These are phyloP conservation scores for Crax fasciolata DNA, from an alignment of 2,797 vertebrate genomes.

Conservation along the genomic window DNA sequence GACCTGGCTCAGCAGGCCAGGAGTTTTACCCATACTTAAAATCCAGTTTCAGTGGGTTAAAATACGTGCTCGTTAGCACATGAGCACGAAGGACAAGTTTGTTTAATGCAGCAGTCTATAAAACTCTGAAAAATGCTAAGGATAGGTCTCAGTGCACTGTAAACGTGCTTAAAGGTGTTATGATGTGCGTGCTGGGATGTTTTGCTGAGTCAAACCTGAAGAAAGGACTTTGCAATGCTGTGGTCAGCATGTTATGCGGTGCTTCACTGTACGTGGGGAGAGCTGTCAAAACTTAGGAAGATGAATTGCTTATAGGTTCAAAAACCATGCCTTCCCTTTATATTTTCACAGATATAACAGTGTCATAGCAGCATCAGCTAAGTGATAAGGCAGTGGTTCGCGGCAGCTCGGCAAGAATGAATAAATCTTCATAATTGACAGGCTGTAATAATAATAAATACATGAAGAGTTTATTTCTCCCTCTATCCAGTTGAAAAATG, in stretches of 20 bases:
- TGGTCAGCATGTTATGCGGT: neutral
- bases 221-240: neutral
- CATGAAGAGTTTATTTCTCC: slow-evolving; percentile 55
- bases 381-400: slow-evolving; percentile 42
- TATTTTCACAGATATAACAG: neutral
- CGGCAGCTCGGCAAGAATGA: slow-evolving; percentile 39
- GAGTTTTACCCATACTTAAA: neutral
- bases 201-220: slow-evolving; percentile 1
- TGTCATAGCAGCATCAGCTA: slow-evolving; percentile 8
- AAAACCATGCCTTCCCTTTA: slow-evolving; percentile 6
- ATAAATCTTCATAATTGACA: slow-evolving; percentile 66
- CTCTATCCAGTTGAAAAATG: slow-evolving; percentile 48
- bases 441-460: slow-evolving; percentile 67
- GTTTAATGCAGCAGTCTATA: neutral
- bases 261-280: neutral
- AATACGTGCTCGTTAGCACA: neutral
- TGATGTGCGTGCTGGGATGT: neutral
- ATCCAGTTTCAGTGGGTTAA: neutral
- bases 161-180: neutral
- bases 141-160: neutral
- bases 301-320: slow-evolving; percentile 8
- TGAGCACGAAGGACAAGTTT: neutral
- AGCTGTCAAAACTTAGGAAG: slow-evolving; percentile 36
- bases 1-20: neutral
- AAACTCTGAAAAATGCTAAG: neutral